Base-by-base conservation (phyloP, 1,140 invertebrate genomes). In the Diorhabda elongata region DNA sequence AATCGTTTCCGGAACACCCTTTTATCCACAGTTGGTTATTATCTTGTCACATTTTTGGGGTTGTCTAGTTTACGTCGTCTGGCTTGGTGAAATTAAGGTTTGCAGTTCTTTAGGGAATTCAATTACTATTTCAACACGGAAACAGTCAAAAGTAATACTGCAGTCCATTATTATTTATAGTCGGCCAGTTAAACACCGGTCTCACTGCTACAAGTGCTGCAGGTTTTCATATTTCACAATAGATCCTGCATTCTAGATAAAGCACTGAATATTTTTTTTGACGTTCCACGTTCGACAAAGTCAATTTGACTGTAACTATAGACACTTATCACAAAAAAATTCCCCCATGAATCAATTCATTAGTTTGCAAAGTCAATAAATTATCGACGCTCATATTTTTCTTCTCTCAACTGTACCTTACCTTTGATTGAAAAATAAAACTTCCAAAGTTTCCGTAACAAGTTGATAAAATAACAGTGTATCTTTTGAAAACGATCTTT, bases 51-150 rank as follows among this genome's bases (percentile, higher is more conserved):
- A 42, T 26, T 65, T 65, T 65, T 65, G n/a, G 42, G 6, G 61
- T n/a, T 62, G 61, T 62, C 61, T 62, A 62, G 61, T 65, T 64
- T 57, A 52, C 52, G 42, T 47, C 52, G 58, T 60, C 59, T 41
- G 59, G 59, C 1, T 42, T 8, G 59, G 59, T 2, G n/a, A 52
- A 52, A 44, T 8, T 62, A 26, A 42, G n/a, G 64, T 65, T 60
- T 59, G n/a, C 41, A 43, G 43, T 67, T 60, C 60, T 41, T 60
- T 67, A 58, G 41, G 57, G 58, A 59, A 59, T 67, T 60, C 66
- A 67, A 67, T 67, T 67, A 67, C 45, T 26, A 45, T 60, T 60
- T 60, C 66, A 44, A 67, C 43, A 67, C 66, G 66, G 66, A 67
- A 67, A 67, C 66, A 44, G 42, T 42, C 11, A 56, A 67, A 61